Percentiles rank a stretch among this genome's conserved stretches.
Conservation (phyloP, 1,140 invertebrate species). For the Drosophila melanica region DNA sequence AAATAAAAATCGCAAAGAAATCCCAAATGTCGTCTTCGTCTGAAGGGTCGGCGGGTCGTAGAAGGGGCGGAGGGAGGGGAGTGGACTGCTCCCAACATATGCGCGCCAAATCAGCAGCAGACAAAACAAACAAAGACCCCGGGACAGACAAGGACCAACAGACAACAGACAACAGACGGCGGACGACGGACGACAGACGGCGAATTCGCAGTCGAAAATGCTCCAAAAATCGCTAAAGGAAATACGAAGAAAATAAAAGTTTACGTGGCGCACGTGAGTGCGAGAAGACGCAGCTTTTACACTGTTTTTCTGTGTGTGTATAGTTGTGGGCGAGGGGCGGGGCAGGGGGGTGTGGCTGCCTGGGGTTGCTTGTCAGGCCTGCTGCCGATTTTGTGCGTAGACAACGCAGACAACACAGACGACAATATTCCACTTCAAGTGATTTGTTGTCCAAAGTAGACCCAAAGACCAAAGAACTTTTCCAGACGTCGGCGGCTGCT, state of each 20-base stretch:
- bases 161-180: not conserved
- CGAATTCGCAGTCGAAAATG: constrained; percentile 49
- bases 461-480: constrained; percentile 44
- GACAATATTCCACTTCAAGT: constrained; percentile 67
- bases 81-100: constrained; percentile 62
- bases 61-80: not conserved
- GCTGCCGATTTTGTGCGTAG: constrained; percentile 57
- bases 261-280: constrained; percentile 47
- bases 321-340: not conserved
- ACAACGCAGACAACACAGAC: constrained; percentile 53
- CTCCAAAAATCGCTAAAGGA: constrained; percentile 55
- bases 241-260: constrained; percentile 66
- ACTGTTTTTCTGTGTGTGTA: not conserved
- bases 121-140: constrained; percentile 76
- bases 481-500: constrained; percentile 54
- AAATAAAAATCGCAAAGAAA: constrained; percentile 70
- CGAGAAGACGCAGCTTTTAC: constrained; percentile 13
- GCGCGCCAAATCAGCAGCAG: constrained; percentile 75
- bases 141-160: constrained; percentile 50
- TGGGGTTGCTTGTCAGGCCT: constrained; percentile 33
- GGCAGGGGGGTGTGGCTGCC: constrained; percentile 12
- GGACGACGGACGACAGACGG: constrained; percentile 12
- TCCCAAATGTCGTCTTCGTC: constrained; percentile 46
- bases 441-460: constrained; percentile 62
- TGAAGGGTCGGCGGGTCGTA: too few relatives aligned